Evolutionary conservation across 2,888 invertebrate genomes (phyloP), one percentile per base, ranked within the genome.

Genomic region (Flexamia atlantica): DNA sequence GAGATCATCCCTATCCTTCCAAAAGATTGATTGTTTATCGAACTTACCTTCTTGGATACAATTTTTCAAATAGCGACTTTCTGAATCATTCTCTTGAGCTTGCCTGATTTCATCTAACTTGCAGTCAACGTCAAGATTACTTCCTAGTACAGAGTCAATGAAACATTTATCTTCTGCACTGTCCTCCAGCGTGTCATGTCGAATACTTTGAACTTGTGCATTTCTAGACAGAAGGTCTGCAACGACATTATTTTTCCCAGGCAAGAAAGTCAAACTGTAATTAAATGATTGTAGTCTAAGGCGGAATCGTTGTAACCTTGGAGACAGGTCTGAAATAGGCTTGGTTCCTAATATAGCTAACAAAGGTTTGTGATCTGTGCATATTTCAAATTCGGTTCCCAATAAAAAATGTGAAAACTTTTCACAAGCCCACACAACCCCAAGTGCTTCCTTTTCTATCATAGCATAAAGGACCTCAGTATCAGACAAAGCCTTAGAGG

Each of bases 291-390:
- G 76, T 82, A 86, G 89, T 50, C 50, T 50, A 50, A 50, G 50
- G 17, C 89, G 85, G 28, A 90, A 88, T 42, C 89, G 74, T 84
- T 90, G 89, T 17, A 90, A 82, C 72, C 90, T 84, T 9, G 89
- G 88, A 1, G 89, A 88, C 9, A 90, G 84, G 9, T 89, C 89
- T 79, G 87, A 88, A 23, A 90, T 84, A 28, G 88, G 85, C 85
- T 90, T 90, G 0, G 87, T 87, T 81, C 88, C 86, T 12, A 90
- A 76, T 4, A 90, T 84, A 23, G 89, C 85, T 0, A 89, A 80
- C 5, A 90, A 85, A 0, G 90, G 90, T 84, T 89, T 89, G 86
- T 90, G 90, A 85, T 90, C 90, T 0, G 90, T 90, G 23, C 87
- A 4, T 90, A 82, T 20, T 72, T n/a, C n/a, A n/a, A 82, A 57